These are phyloP conservation scores for Myripristis jacobus DNA, from an alignment of 2,797 vertebrate species.

Conservation along the genomic window DNA sequence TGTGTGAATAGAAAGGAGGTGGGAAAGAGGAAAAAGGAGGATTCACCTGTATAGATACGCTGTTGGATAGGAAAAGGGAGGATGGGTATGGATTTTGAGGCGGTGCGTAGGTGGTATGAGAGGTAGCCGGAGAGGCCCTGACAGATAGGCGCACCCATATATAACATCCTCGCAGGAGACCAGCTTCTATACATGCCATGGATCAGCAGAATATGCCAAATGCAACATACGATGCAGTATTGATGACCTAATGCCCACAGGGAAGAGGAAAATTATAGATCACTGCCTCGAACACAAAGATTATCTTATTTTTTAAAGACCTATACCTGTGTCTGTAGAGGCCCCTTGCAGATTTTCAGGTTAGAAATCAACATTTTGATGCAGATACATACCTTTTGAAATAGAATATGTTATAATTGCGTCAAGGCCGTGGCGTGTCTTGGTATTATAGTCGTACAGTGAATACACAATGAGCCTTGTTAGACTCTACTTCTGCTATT, in stretches of 20 bases:
- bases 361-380: constrained; percentile 33
- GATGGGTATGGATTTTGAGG: constrained; percentile 66
- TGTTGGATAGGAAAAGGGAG: constrained; percentile 42
- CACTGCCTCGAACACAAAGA: constrained; percentile 69
- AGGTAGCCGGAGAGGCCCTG: constrained; percentile 53
- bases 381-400: constrained; percentile 18
- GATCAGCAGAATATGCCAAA: constrained; percentile 66
- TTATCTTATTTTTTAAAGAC: constrained; percentile 55
- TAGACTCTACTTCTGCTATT: background rate
- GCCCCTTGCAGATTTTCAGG: constrained; percentile 31
- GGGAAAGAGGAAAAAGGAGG: constrained; percentile 69
- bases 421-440: constrained; percentile 12
- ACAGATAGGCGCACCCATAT: constrained; percentile 53
- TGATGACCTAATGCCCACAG: constrained; percentile 71
- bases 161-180: constrained; percentile 56
- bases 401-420: constrained; percentile 23
- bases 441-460: background rate
- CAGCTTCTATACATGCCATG: constrained; percentile 49
- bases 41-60: constrained; percentile 75
- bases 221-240: constrained; percentile 70
- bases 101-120: constrained; percentile 60
- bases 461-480: constrained; percentile 25
- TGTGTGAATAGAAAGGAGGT: constrained; percentile 63
- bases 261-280: constrained; percentile 70
- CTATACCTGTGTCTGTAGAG: constrained; percentile 18